A percentile compares a stretch with the other conserved stretches of the same genome.
Evolutionary conservation across 92 coral and sea anemone species (phyloP).

Genomic region (Metridium senile): DNA sequence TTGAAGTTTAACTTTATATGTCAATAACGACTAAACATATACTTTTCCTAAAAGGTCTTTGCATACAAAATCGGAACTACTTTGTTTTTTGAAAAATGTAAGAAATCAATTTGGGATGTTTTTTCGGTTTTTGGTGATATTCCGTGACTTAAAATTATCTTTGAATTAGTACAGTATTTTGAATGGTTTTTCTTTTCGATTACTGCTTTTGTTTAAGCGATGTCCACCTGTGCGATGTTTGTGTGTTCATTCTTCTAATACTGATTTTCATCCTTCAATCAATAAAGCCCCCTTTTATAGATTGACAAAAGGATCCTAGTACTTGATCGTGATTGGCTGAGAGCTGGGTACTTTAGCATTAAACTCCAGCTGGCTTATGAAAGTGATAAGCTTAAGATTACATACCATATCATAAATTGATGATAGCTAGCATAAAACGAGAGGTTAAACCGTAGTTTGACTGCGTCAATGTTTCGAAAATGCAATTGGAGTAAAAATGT

Average conservation of each 20-base stretch:
- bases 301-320: slow-evolving; percentile 17
- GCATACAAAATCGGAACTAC: no score
- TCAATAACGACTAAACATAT: slow-evolving; percentile 3
- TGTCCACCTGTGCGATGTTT: slow-evolving; percentile 2
- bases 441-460: no score
- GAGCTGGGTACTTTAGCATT: slow-evolving; percentile 10
- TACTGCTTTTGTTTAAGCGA: slow-evolving; percentile 7
- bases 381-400: slow-evolving; percentile 3
- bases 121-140: no score
- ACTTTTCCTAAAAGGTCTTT: neutral
- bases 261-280: slow-evolving; percentile 23
- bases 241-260: slow-evolving; percentile 3
- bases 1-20: slow-evolving; percentile 19
- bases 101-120: no score
- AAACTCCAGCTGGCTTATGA: slow-evolving; percentile 15
- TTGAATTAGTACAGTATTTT: neutral
- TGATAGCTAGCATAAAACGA: neutral
- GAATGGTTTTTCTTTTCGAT: neutral
- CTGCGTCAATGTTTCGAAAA: no score
- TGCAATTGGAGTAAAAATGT: no score
- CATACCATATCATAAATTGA: slow-evolving; percentile 2
- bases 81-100: no score
- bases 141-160: no score
- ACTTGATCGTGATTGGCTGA: slow-evolving; percentile 36
- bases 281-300: slow-evolving; percentile 31